phyloP scores from a whole-genome alignment of 2,888 invertebrate genomes.

The Leptinotarsa tumamoca region DNA sequence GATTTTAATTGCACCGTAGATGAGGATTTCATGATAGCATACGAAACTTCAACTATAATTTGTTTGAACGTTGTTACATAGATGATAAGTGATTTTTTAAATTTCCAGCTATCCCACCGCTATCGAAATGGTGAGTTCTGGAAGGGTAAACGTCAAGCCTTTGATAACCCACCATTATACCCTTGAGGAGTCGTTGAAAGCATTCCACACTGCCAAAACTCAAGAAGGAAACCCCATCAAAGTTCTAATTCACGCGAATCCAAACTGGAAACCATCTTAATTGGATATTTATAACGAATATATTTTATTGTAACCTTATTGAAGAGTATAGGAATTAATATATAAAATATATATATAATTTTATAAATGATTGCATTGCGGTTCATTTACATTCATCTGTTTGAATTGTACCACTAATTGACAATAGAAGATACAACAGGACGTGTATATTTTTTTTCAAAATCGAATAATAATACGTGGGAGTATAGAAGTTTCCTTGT shows the following conservation, averaged over 20 bases:
- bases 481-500: too few species aligned
- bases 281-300: not conserved
- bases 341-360: not conserved
- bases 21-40: too few species aligned
- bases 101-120: conserved; percentile 80
- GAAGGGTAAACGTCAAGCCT: conserved; percentile 82
- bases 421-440: too few species aligned
- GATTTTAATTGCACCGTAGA: too few species aligned
- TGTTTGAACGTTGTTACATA: not conserved
- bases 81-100: conserved; percentile 19
- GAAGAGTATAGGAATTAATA: not conserved
- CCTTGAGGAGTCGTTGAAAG: conserved; percentile 81
- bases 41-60: too few species aligned
- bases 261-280: conserved; percentile 57
- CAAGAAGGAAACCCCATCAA: conserved; percentile 84
- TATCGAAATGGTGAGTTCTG: conserved; percentile 80
- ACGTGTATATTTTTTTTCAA: too few species aligned
- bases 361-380: not conserved
- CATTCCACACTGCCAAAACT: conserved; percentile 84
- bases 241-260: conserved; percentile 84
- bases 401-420: too few species aligned
- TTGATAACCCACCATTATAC: conserved; percentile 86
- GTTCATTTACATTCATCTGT: too few species aligned
- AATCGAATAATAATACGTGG: too few species aligned
- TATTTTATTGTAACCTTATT: not conserved